Conservation (phyloP, 1,140 invertebrate genomes). For the Calliphora vicina region DNA sequence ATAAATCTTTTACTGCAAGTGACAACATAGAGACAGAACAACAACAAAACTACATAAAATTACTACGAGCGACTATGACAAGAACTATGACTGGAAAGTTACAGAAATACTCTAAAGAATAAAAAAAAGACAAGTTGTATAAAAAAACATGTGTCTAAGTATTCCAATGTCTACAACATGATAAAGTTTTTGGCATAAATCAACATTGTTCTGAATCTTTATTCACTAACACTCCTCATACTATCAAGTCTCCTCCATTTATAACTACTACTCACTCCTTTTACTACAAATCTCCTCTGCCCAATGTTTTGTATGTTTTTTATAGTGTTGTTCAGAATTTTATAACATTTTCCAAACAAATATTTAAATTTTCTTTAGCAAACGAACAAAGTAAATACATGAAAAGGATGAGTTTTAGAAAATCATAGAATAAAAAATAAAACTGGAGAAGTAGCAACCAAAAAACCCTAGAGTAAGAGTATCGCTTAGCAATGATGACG, state of each 20-base stretch:
- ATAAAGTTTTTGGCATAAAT: conserved; percentile 10
- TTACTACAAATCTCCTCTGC: too few species aligned
- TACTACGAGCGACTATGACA: neutral
- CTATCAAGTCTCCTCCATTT: too few species aligned
- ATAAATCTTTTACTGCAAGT: conserved; percentile 1
- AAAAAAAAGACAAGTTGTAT: neutral
- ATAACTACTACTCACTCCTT: too few species aligned
- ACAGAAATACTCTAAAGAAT: neutral
- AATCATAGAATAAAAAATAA: too few species aligned
- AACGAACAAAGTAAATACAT: neutral
- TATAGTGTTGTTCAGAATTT: neutral
- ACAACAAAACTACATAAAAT: neutral
- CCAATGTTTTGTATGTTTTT: too few species aligned
- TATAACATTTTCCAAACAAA: neutral
- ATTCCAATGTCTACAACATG: neutral
- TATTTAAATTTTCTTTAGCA: neutral
- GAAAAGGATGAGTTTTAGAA: too few species aligned
- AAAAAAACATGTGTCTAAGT: neutral
- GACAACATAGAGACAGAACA: neutral
- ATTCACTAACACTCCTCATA: neutral
- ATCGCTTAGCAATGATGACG: too few species aligned
- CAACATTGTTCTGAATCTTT: neutral
- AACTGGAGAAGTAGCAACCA: too few species aligned
- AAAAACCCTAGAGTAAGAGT: too few species aligned
- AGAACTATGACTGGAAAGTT: neutral